Evolutionary conservation across 2,888 invertebrate species (phyloP), one percentile per base, ranked within the genome.

Genomic region (Spicauda simplicius): DNA sequence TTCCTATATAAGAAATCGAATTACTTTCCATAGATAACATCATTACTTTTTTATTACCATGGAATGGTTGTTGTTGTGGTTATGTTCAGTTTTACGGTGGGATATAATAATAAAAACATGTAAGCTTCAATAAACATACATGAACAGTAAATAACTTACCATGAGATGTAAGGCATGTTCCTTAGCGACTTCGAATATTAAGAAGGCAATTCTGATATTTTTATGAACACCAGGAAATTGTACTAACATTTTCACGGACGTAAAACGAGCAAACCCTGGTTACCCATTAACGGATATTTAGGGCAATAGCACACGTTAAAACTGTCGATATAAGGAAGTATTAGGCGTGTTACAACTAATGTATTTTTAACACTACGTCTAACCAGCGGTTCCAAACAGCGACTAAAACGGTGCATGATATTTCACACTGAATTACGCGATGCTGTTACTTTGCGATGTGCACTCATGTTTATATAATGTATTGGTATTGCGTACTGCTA

Each of bases 231-330:
- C 66, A 56, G 66, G 66, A 55, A 66, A 45, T 66, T 66, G 66
- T 60, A 66, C 65, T 30, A 65, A 65, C 65, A 65, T 65, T 65
- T 65, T 65, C 54, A 65, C 59, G 59, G 78, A 58, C 71, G 76
- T 70, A 77, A 79, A 69, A 79, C 73, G 70, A 76, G 73, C 48
- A 73, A 73, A 69, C 81, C 76, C 70, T 75, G 76, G 71, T 77
- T 72, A 76, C 82, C 78, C 80, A 81, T 81, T 72, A 68, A 74
- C 45, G 16, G 16, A 53, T 58, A 30, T 53, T 60, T 52, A 69
- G 61, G 58, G 64, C 64, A 69, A 62, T 64, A 66, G 62, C 67
- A 55, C 73, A 70, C 61, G 70, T 59, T 41, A 30, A 48, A 50
- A 53, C 59, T 54, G 45, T 59, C 60, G 50, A 33, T 54, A 63